Evolutionary conservation across 2,113 vertebrate genomes (phyloP), one percentile per base, ranked within the genome.

Genomic region (Clarias batrachus): DNA sequence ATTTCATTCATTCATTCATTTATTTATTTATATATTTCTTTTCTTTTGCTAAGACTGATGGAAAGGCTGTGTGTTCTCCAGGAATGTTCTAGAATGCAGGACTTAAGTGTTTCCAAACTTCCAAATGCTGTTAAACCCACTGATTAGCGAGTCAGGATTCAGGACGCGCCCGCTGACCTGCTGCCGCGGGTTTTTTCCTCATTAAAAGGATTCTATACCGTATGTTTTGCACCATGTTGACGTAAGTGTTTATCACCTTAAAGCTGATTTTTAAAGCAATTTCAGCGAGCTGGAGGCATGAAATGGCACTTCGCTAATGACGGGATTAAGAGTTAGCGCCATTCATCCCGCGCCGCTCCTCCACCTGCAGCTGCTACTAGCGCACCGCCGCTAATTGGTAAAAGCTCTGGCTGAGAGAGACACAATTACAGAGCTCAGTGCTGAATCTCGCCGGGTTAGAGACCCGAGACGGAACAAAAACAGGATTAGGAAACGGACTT

Each of bases 321-420:
- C 84, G 70, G 86, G 89, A 85, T 89, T 89, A 89, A 83, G 89
- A 86, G 54, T 66, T 83, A 84, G 71, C 48, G 80, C 56, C 80
- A 79, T 87, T 85, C 86, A 81, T 79, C 54, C 85, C n/a, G 73
- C 59, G 30, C 59, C 59, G 74, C 79, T 87, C 82, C 82, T 76
- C 89, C 80, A 82, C 74, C 70, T 78, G 81, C 80, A 68, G 41
- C 62, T 66, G 76, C 33, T 23, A 23, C 63, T 63, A 86, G 84
- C 60, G 13, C 84, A 62, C 62, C 56, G 25, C 30, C 25, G 81
- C 85, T 89, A 87, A 89, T 87, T 87, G 89, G 81, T 74, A 21
- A 37, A 86, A 76, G 33, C 65, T 83, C 80, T n/a, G 62, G 14
- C 63, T 37, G 73, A 79, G 87, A 80, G 83, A 80, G 65, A 60